phyloP scores from a whole-genome alignment of 2,888 invertebrate species.

The Lasioglossum malachurum region DNA sequence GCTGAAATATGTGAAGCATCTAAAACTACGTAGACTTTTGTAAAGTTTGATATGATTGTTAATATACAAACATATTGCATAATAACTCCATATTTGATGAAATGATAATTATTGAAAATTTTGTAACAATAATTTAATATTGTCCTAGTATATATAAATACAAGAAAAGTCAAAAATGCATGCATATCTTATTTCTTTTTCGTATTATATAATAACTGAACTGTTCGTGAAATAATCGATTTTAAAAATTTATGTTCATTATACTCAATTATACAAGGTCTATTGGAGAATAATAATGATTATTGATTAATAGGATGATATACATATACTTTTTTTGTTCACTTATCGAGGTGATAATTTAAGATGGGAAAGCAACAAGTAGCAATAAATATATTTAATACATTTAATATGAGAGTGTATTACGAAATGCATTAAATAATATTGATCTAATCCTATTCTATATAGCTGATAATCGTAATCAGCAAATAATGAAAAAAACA shows the following conservation, averaged over 20 bases:
- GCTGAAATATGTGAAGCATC: slow-evolving; percentile 43
- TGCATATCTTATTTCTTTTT: slow-evolving; percentile 33
- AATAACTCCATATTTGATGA: slow-evolving; percentile 11
- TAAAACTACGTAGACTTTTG: slow-evolving; percentile 45
- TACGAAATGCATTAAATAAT: slow-evolving; percentile 28
- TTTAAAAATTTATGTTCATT: neutral
- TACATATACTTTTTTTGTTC: neutral
- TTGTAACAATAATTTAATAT: slow-evolving; percentile 20
- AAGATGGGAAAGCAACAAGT: slow-evolving; percentile 23
- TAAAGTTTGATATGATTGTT: slow-evolving; percentile 34
- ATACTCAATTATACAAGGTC: neutral
- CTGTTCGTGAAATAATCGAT: slow-evolving; percentile 6
- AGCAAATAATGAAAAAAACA: slow-evolving; percentile 43
- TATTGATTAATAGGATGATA: neutral
- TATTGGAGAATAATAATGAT: slow-evolving; percentile 3
- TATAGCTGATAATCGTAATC: slow-evolving; percentile 37
- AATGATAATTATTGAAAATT: slow-evolving; percentile 24
- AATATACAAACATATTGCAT: slow-evolving; percentile 38
- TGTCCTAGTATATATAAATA: slow-evolving; percentile 9
- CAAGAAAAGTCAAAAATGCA: slow-evolving; percentile 22
- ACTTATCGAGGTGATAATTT: slow-evolving; percentile 5
- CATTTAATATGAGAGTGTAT: slow-evolving; percentile 34
- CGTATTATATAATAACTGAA: slow-evolving; percentile 13
- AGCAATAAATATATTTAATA: slow-evolving; percentile 35
- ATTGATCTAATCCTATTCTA: slow-evolving; percentile 30